Percentiles rank a stretch among this genome's conserved stretches.
phyloP scores from a whole-genome alignment of 2,797 vertebrate genomes.

The Pseudochirops cupreus region DNA sequence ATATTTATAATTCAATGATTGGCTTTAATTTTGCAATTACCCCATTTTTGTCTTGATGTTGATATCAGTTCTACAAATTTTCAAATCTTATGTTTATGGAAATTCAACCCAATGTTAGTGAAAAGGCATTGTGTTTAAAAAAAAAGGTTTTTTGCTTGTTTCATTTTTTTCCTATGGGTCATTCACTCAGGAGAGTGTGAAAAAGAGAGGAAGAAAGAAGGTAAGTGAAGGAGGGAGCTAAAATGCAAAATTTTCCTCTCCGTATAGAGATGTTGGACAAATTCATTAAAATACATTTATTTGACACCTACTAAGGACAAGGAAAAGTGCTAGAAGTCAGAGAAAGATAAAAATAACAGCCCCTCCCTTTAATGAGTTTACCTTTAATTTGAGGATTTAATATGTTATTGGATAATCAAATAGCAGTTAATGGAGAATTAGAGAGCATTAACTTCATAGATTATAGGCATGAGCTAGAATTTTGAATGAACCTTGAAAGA shows the following conservation, averaged over 20 bases:
- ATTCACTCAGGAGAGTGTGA: not conserved
- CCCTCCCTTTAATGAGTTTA: not conserved
- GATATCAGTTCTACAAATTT: not conserved
- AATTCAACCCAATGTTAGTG: not conserved
- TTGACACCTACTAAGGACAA: not conserved
- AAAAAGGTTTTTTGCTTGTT: not conserved
- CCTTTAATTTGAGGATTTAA: not conserved
- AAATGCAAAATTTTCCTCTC: not conserved
- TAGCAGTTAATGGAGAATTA: not conserved
- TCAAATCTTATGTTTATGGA: not conserved
- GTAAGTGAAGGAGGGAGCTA: not conserved
- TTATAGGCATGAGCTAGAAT: not conserved
- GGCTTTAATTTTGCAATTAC: not conserved
- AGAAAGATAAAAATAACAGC: not conserved
- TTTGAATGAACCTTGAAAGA: not conserved
- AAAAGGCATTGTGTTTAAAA: not conserved
- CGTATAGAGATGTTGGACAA: not conserved
- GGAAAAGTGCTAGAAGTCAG: not conserved
- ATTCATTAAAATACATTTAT: too few relatives aligned
- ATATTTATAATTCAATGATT: not conserved
- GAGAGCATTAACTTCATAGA: not conserved
- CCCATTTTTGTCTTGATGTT: not conserved
- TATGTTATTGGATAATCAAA: not conserved
- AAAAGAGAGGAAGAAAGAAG: not conserved
- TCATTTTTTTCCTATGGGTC: not conserved